These are phyloP conservation scores for Natrix natrix DNA, from an alignment of 2,797 vertebrate species.

Conservation along the genomic window DNA sequence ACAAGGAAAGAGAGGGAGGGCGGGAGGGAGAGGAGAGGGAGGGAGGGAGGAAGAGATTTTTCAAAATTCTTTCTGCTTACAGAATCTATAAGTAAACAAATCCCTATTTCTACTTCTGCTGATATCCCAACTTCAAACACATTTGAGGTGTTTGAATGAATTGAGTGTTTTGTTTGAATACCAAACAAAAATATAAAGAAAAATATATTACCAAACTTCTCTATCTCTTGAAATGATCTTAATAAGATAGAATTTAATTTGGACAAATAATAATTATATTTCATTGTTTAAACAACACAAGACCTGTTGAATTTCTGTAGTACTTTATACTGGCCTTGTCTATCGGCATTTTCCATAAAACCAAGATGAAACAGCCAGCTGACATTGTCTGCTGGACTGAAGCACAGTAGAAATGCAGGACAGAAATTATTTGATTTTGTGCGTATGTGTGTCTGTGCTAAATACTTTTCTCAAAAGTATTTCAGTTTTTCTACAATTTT, in stretches of 20 bases:
- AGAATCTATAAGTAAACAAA: neutral
- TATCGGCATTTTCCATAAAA: neutral
- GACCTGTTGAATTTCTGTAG: neutral
- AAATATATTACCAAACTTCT: neutral
- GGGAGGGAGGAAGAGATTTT: neutral
- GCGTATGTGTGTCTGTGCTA: neutral
- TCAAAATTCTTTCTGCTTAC: neutral
- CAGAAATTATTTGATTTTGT: neutral
- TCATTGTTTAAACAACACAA: neutral
- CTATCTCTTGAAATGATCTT: neutral
- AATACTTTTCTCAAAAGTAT: slow-evolving; percentile 8
- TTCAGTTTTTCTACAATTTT: slow-evolving; percentile 29
- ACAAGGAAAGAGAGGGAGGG: neutral
- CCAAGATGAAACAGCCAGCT: neutral
- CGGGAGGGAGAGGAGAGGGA: too few species aligned
- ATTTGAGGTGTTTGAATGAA: neutral
- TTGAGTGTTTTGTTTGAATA: neutral
- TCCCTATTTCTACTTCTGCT: neutral
- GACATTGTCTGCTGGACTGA: neutral
- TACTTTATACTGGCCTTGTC: neutral
- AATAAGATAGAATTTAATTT: neutral
- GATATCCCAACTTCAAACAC: neutral
- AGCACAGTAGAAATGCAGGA: neutral
- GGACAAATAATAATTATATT: neutral
- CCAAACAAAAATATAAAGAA: neutral